Conservation (phyloP, 2,797 vertebrate genomes). For the Hydrocynus forskahlii region DNA sequence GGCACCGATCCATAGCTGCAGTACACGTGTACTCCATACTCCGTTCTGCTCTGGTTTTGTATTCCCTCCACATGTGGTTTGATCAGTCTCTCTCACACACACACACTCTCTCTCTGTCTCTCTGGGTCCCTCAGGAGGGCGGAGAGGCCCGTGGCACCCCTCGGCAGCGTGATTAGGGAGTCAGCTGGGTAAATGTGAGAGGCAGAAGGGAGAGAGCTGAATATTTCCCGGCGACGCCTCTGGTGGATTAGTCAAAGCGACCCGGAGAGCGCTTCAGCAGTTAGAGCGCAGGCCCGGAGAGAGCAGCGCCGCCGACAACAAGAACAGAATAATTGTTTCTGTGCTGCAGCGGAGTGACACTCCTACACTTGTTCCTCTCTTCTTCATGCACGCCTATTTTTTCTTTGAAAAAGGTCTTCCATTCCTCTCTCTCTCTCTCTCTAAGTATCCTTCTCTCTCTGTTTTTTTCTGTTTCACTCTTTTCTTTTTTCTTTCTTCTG, state of each 20-base stretch:
- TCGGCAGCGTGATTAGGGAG: conserved; percentile 40
- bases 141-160: conserved; percentile 39
- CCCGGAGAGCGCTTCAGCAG: conserved; percentile 45
- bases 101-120: not conserved
- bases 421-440: not conserved
- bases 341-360: conserved; percentile 35
- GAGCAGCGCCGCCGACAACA: conserved; percentile 39
- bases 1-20: not conserved
- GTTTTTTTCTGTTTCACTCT: not conserved
- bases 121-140: conserved; percentile 32
- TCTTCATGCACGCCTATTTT: not conserved
- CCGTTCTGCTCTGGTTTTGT: not conserved
- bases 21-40: not conserved
- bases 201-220: conserved; percentile 34
- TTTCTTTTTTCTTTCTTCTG: not conserved
- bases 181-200: conserved; percentile 38
- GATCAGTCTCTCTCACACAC: not conserved
- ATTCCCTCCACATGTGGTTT: conserved; percentile 4
- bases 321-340: conserved; percentile 57
- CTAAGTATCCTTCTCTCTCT: not conserved
- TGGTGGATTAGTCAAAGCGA: conserved; percentile 46
- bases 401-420: too few species aligned
- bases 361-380: conserved; percentile 12
- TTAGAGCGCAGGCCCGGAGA: conserved; percentile 50
- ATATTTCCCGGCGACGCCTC: conserved; percentile 56